Base-by-base conservation (phyloP, 92 coral and sea anemone species). In the Parazoanthus darwini region DNA sequence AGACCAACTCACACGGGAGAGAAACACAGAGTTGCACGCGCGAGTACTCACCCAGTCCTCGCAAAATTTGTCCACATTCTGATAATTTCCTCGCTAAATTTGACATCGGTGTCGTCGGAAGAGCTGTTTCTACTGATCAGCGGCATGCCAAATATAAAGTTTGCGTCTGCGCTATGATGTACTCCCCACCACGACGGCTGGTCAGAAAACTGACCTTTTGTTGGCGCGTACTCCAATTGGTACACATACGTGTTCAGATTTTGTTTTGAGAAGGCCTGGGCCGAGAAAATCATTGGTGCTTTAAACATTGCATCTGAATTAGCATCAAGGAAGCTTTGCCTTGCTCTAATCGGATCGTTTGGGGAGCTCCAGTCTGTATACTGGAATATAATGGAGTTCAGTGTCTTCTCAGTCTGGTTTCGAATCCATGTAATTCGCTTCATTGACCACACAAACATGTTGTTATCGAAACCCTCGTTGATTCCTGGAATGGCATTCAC, bases 61-160 rank as follows among this genome's bases (percentile, higher is more conserved):
- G 82, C 82, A 79, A 79, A 79, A 79, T 79, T 51, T 6, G 82
- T n/a, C 63, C 82, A 79, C 82, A 79, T 8, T 48, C 50, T 79
- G 38, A 79, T 79, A 11, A 79, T 25, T n/a, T 50, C 38, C 22
- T 26, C 50, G n/a, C 82, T 79, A 50, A 78, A 78, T 50, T 8
- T 78, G n/a, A 22, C 59, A 26, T 78, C 82, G 56, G 58, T 78
- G 65, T 29, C 20, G 63, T 79, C n/a, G 6, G 33, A 18, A 48
- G 66, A 11, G 65, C 23, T 48, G 22, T 9, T 46, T 44, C 39
- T 11, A 48, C 82, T 46, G 5, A 67, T 79, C 67, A 79, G 67
- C 63, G 82, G 82, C 23, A 48, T 29, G 18, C 82, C 82, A 79
- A 79, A 79, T 14, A 79, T 3, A 44, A 50, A 79, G 39, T 15